Base-by-base conservation (phyloP, 1,140 invertebrate species). In the Drosophila orosa region DNA sequence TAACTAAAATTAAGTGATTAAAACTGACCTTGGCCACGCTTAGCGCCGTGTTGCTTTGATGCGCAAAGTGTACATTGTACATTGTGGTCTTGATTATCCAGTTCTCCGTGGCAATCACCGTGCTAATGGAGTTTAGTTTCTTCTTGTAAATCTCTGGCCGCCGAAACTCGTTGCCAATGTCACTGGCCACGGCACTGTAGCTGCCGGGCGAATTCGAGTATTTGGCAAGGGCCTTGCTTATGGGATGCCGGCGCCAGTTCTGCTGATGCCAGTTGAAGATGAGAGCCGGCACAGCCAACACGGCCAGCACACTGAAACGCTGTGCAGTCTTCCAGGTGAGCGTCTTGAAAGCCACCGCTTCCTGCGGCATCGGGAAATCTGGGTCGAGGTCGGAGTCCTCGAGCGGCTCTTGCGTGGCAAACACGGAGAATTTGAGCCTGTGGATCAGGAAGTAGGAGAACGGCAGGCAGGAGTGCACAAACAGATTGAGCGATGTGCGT, bases 61-160 rank as follows among this genome's bases (percentile, higher is more conserved):
- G 95, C 1, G 95, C 95, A 44, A 97, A 87, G 78, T 95, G 93
- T 0, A 98, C 85, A 78, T 92, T 94, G 87, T 98, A 97, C 47
- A 96, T 95, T 1, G 95, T 93, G 3, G 97, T 94, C 93, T 97
- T 97, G 25, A 98, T 95, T n/a, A 98, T 94, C 97, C 97, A 98
- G 76, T 95, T 97, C 81, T 97, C 95, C 1, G 97, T 98, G 6
- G 95, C 96, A 73, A 97, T 94, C 33, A 97, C 93, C 80, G 94
- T 95, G 52, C 93, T 94, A 25, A 96, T 93, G 5, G 95, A 94
- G 90, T 94, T 96, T 48, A 95, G 93, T 52, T 95, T 93, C 63
- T 97, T 94, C 22, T 93, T 94, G 63, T 91, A 91, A 15, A 91
- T 74, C 5, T 83, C 84, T 29, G 69, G 80, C 1, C 91, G 77